Base-by-base conservation (phyloP, 2,113 vertebrate genomes). In the Crotophaga sulcirostris region DNA sequence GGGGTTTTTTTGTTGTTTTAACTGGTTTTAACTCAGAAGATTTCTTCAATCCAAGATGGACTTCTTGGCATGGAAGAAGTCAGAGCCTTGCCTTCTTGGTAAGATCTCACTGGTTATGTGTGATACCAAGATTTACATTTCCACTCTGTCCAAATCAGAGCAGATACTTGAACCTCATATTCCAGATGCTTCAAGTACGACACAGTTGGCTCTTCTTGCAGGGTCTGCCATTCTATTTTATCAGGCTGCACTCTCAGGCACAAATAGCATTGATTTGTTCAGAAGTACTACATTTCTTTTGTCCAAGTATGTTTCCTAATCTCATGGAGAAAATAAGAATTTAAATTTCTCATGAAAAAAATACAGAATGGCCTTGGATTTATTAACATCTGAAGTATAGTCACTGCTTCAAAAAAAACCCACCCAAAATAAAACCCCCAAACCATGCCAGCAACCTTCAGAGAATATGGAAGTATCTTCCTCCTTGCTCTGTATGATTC, bases 371-470 rank as follows among this genome's bases (percentile, higher is more conserved):
- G 2, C 11, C 8, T 56, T 82, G 4, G 4, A 1, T 82, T 67
- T 68, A 52, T 56, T 38, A 40, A 75, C 60, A 44, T 34, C 14
- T 11, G 25, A 49, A 26, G 12, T 12, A 5, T 38, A 20, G 7
- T n/a, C 4, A 0, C 10, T 2, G 3, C 18, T 2, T 6, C 4
- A 10, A 59, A 33, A 54, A 55, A 29, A 55, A 31, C 11, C 7
- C 7, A 16, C 10, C 0, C 1, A 52, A 54, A 28, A 16, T 15
- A 8, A 16, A 51, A 26, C 6, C 5, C 18, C 7, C 2, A 12
- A 0, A 1, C 5, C 20, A 28, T 8, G 40, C 16, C 11, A 64
- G 16, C 1, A 66, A 13, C 18, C 2, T 45, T 51, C 51, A 63
- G 18, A 70, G 11, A 74, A 34, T 19, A 54, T 3, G 6, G n/a